Evolutionary conservation across 2,113 vertebrate species (phyloP).

Genomic region (Prionailurus viverrinus): DNA sequence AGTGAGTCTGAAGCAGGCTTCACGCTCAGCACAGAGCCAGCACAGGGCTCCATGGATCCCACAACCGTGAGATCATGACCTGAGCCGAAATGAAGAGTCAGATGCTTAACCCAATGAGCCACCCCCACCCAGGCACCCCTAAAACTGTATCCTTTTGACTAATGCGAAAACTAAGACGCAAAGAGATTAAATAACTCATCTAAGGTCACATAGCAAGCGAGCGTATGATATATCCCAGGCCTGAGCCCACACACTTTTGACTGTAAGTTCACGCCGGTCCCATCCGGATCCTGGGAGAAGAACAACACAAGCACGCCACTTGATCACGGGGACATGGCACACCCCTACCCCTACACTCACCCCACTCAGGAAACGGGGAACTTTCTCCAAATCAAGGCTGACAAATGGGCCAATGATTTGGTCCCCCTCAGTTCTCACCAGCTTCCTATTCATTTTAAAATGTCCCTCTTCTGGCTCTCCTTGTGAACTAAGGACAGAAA

Average conservation of each 20-base stretch:
- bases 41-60: too few relatives aligned
- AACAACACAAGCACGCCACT: rapidly evolving
- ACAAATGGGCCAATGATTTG: neutral
- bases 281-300: neutral
- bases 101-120: too few relatives aligned
- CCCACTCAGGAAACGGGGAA: neutral
- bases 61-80: too few relatives aligned
- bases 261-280: neutral
- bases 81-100: too few relatives aligned
- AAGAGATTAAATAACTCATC: neutral
- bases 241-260: neutral
- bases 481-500: neutral
- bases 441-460: neutral
- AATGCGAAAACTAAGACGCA: constrained; percentile 21
- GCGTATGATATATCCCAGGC: neutral
- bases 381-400: neutral
- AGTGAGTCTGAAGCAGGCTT: too few relatives aligned
- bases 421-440: neutral
- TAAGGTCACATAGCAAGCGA: neutral
- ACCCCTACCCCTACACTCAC: neutral
- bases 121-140: too few relatives aligned
- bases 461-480: neutral
- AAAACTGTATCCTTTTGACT: neutral
- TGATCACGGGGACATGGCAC: neutral
- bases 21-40: too few relatives aligned